Conservation (phyloP, 92 coral and sea anemone genomes). For the Phymanthus crucifer region DNA sequence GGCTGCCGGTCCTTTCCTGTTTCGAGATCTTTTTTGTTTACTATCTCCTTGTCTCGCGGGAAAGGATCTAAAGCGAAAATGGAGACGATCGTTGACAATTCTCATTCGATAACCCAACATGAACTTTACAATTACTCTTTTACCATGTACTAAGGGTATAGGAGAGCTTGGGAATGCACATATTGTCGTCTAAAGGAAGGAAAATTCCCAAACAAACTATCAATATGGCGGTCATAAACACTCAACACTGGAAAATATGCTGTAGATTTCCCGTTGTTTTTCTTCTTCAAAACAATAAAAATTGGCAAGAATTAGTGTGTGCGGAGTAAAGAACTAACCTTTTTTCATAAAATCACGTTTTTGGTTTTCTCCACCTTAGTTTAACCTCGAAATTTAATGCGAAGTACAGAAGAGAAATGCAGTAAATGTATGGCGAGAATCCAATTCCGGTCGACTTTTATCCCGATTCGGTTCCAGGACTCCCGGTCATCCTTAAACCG, state of each 20-base stretch:
- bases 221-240: conserved; percentile 3
- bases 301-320: not conserved
- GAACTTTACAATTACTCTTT: conserved; percentile 22
- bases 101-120: conserved; percentile 8
- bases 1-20: conserved; percentile 54
- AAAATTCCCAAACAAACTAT: not conserved
- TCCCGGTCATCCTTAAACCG: conserved; percentile 13
- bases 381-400: not conserved
- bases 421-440: conserved; percentile 3
- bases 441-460: not conserved
- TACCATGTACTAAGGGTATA: conserved; percentile 33
- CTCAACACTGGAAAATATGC: conserved; percentile 2
- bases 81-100: conserved; percentile 34
- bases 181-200: conserved; percentile 1
- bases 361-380: not conserved
- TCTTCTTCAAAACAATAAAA: conserved; percentile 7
- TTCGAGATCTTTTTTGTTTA: conserved; percentile 56
- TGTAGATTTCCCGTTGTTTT: conserved; percentile 4
- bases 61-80: conserved; percentile 35
- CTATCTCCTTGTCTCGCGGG: conserved; percentile 33
- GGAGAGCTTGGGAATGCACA: not conserved
- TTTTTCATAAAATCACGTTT: not conserved
- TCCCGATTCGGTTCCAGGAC: conserved; percentile 1
- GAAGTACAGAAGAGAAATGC: conserved; percentile 2
- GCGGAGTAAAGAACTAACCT: not conserved